Percentiles rank a stretch among this genome's conserved stretches.
Evolutionary conservation across 2,797 vertebrate genomes (phyloP).

Genomic region (Pangasius larnaudii): DNA sequence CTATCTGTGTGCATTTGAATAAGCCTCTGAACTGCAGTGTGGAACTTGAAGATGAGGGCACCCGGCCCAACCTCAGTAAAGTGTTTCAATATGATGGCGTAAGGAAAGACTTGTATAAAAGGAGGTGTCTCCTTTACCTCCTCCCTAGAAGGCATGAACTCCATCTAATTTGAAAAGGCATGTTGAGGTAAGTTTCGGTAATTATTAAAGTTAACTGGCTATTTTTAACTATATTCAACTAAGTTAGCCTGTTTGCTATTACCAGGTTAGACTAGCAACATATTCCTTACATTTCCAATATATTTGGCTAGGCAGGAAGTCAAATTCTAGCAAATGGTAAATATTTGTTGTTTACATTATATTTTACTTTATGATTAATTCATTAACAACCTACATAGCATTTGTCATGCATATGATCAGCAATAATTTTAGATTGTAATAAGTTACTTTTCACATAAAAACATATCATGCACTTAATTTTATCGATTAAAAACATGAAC

Average conservation of each 20-base stretch:
- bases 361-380: neutral
- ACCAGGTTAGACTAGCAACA: neutral
- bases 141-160: neutral
- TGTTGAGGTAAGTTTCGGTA: neutral
- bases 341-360: neutral
- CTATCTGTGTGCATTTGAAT: neutral
- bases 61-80: too few species aligned
- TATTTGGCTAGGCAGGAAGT: neutral
- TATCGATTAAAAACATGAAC: neutral
- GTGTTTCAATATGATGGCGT: neutral
- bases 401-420: neutral
- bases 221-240: neutral
- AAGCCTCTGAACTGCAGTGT: neutral
- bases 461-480: neutral
- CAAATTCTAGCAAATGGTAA: neutral
- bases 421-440: neutral
- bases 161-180: neutral
- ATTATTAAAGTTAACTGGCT: neutral
- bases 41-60: neutral
- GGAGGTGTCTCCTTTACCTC: neutral
- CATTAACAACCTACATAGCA: neutral
- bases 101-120: neutral
- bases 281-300: neutral
- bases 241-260: neutral
- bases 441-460: neutral